Base-by-base conservation (phyloP, 2,888 invertebrate species). In the Rhodophaea formosa region DNA sequence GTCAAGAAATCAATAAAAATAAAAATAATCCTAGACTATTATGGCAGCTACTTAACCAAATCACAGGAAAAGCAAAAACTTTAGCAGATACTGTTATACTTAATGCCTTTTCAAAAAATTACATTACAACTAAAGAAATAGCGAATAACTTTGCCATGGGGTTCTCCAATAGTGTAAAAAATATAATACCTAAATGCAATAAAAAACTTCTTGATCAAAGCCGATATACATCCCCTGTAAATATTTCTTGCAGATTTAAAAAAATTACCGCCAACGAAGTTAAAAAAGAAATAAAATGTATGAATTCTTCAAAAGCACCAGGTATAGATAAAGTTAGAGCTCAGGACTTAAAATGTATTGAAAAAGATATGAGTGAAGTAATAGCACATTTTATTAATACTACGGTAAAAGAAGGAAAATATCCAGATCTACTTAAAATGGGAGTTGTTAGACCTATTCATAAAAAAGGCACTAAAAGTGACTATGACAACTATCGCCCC, bases 381-480 rank as follows among this genome's bases (percentile, higher is more conserved):
- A 58, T 62, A 8, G 53, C 61, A 0, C 54, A 62, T 1, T 32
- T 67, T 7, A 64, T 64, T 10, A 63, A 64, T 17, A 17, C 6
- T 8, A 54, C 56, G 15, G 8, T 62, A 2, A 44, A 16, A 16
- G 12, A 35, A 7, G 57, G 59, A 0, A 46, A 6, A 8, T 63
- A 68, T 35, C 66, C 63, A 0, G 15, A 55, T 1, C 29, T 51
- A 6, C 30, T 66, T 8, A 68, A 67, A 61, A 42, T 39, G 5
- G 63, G 67, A 8, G 54, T 62, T 15, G 59, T 68, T 0, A 55
- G 66, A 47, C 66, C 66, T 1, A 62, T 66, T 15, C 29, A 59
- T 51, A 58, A 59, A 47, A 53, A 56, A 17, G 56, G 56, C n/a
- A 43, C 15, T 30, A 45, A 42, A 30, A 35, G 8, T 6, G 30